Conservation (phyloP, 2,113 vertebrate genomes). For the Festucalex cinctus region DNA sequence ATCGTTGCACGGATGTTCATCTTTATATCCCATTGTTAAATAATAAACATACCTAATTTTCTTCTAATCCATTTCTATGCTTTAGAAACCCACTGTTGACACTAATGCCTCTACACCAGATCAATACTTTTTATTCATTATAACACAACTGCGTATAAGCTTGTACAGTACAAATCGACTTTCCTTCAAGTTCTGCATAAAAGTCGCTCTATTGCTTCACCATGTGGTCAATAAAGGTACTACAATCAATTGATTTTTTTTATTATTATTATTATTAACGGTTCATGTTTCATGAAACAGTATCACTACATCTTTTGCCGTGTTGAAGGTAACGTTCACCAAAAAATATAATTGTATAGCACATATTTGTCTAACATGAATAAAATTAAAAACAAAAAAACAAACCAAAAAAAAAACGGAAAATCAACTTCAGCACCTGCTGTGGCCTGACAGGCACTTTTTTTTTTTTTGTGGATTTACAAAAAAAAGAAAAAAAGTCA, state of each 20-base stretch:
- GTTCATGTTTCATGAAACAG: no score
- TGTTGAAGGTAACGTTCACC: no score
- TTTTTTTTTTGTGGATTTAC: no score
- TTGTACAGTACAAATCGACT: not conserved
- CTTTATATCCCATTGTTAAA: constrained; percentile 56
- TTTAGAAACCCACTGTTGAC: not conserved
- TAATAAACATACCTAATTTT: constrained; percentile 50
- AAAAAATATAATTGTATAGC: no score
- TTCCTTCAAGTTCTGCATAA: not conserved
- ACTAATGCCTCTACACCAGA: not conserved
- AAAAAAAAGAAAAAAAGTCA: no score
- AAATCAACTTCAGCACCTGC: no score
- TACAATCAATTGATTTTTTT: not conserved
- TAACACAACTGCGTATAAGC: not conserved
- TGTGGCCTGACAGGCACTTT: no score
- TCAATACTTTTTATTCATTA: not conserved
- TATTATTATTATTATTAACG: no score
- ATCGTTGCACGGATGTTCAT: constrained; percentile 52
- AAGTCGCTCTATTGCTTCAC: not conserved
- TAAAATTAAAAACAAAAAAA: no score
- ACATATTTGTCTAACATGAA: no score
- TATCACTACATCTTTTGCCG: no score
- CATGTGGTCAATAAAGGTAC: not conserved
- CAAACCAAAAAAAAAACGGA: no score
- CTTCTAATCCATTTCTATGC: not conserved